These are phyloP conservation scores for Xerus inauris DNA, from an alignment of 2,113 vertebrate species.

Conservation along the genomic window DNA sequence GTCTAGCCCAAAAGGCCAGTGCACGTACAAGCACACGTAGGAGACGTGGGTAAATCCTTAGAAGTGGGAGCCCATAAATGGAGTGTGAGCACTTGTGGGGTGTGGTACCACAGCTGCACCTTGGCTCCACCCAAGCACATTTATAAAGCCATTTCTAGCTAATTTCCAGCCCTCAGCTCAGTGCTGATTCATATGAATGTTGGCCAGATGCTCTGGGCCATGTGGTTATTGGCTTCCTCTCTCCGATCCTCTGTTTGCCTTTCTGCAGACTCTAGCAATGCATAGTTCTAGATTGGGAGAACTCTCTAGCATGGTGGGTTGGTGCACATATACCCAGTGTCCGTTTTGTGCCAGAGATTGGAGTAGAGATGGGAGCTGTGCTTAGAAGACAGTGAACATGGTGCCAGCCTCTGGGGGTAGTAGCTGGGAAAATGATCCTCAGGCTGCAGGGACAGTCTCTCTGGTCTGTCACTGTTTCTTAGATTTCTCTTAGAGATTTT, in stretches of 20 bases:
- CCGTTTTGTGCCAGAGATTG: neutral
- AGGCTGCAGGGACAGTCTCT: neutral
- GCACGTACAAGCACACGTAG: fast-evolving
- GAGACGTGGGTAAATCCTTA: neutral
- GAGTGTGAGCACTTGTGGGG: neutral
- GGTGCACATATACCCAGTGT: neutral
- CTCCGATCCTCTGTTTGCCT: neutral
- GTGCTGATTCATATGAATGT: neutral
- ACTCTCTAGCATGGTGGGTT: fast-evolving
- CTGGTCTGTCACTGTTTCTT: neutral
- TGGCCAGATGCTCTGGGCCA: neutral
- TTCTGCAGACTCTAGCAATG: fast-evolving
- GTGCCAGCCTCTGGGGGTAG: fast-evolving
- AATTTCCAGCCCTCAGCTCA: neutral
- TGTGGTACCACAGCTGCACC: neutral
- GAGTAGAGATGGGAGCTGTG: neutral
- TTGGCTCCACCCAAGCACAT: neutral
- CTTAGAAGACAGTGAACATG: neutral
- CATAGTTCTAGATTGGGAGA: fast-evolving
- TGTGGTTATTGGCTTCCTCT: neutral
- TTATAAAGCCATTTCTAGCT: neutral
- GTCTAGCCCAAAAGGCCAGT: fast-evolving
- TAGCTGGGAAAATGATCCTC: neutral
- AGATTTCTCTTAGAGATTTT: neutral
- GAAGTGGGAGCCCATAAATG: neutral